Evolutionary conservation across 2,113 vertebrate genomes (phyloP).

Genomic region (Antechinus flavipes): DNA sequence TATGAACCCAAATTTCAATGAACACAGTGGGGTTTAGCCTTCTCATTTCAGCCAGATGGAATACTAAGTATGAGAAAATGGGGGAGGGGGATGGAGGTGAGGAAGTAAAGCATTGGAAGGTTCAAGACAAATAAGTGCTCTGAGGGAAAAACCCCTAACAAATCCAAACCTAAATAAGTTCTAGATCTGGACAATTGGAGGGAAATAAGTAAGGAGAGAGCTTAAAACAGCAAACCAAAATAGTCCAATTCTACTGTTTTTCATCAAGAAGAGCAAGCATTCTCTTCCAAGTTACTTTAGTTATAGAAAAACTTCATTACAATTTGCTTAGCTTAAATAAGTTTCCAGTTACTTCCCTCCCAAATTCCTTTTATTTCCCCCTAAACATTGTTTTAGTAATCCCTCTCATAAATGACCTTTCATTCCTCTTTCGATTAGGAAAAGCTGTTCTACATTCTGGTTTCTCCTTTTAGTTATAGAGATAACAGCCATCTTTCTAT

Average conservation of each 20-base stretch:
- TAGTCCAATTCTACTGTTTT: not conserved
- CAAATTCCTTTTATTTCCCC: not conserved
- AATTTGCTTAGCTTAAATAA: not conserved
- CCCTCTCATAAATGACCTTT: not conserved
- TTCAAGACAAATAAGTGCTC: not conserved
- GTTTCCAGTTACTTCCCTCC: not conserved
- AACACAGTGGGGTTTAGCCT: not conserved
- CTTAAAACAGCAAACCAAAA: not conserved
- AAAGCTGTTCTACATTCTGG: not conserved
- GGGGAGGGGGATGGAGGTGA: not conserved
- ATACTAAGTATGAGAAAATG: not conserved
- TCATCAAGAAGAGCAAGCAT: not conserved
- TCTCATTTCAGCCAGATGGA: not conserved
- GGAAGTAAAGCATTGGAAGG: not conserved
- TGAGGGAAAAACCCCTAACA: not conserved
- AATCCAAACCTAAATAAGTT: not conserved
- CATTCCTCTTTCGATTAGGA: not conserved
- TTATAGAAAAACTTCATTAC: not conserved
- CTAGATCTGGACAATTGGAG: constrained; percentile 13
- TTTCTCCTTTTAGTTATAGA: not conserved
- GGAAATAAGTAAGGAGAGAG: not conserved
- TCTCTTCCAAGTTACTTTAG: not conserved
- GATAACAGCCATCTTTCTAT: not conserved
- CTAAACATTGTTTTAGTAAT: not conserved
- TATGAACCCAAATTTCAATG: not conserved